Evolutionary conservation across 1,140 invertebrate genomes (phyloP), one percentile per base, ranked within the genome.

Genomic region (Aphaenogaster floridana): DNA sequence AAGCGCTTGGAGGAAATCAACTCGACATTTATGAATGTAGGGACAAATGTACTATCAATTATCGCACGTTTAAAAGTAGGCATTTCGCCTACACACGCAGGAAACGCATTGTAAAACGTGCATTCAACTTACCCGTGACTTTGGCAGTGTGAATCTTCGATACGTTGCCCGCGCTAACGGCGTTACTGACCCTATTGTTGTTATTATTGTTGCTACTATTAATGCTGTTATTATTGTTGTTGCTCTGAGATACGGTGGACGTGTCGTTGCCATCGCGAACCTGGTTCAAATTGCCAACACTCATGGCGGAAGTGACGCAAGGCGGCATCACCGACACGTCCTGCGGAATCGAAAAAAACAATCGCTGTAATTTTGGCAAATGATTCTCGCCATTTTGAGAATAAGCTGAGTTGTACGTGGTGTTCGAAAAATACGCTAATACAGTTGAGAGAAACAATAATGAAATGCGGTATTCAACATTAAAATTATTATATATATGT

Each of bases 241-340:
- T 91, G 66, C 71, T 64, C 52, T 88, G 89, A 57, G 91, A 45
- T 68, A 79, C 88, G 52, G 86, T 81, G 61, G 91, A 91, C 68
- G 89, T 86, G 48, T 86, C 92, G 69, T 85, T 81, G 76, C 89
- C 92, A 85, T 94, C 93, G 64, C 91, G 92, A 87, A 91, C 90
- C 87, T 94, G 93, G 83, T 91, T 95, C 81, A 95, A 93, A 92
- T 94, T 94, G 89, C 93, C 94, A 68, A 88, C 92, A 91, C 94
- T 94, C 91, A 93, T 90, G 36, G 94, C 91, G 91, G 94, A 93
- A 91, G 94, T 92, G 87, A 95, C 92, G 92, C 94, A 94, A 88
- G 93, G 89, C 84, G 93, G 89, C 87, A 94, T 93, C 79, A 91
- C 90, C 71, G 92, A 50, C 50, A 91, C 89, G 77, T 93, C 94